These are phyloP conservation scores for Neodontobutis hainanensis DNA, from an alignment of 2,113 vertebrate genomes.

Conservation along the genomic window DNA sequence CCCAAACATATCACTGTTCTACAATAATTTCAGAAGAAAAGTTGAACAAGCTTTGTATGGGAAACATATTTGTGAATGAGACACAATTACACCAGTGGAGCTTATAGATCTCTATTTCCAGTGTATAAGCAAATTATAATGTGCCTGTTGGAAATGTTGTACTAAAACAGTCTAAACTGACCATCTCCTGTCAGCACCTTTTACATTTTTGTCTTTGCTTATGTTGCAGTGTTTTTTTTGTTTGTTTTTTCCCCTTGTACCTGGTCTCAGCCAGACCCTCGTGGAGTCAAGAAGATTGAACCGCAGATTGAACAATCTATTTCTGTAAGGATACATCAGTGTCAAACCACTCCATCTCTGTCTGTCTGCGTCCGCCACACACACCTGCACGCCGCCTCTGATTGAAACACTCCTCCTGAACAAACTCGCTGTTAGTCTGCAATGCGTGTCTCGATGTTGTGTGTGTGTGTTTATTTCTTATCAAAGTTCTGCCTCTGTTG, in stretches of 20 bases:
- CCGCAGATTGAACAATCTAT: slow-evolving; percentile 77
- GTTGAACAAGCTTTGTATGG: too few relatives aligned
- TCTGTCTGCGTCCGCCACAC: slow-evolving; percentile 49
- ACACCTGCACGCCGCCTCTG: slow-evolving; percentile 60
- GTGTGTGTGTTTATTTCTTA: slow-evolving; percentile 1
- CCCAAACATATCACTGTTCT: too few relatives aligned
- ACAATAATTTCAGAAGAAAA: too few relatives aligned
- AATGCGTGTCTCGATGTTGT: not conserved
- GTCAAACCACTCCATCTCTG: slow-evolving; percentile 70
- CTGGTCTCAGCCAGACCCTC: slow-evolving; percentile 62
- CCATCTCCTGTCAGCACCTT: slow-evolving; percentile 24
- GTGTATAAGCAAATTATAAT: too few relatives aligned
- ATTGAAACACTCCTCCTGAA: slow-evolving; percentile 67
- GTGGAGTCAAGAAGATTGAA: slow-evolving; percentile 68
- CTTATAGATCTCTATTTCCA: too few relatives aligned
- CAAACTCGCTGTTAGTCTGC: slow-evolving; percentile 44
- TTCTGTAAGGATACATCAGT: slow-evolving; percentile 77
- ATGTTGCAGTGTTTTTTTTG: slow-evolving; percentile 34
- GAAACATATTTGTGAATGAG: too few relatives aligned
- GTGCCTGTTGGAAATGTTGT: too few relatives aligned
- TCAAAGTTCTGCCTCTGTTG: not conserved
- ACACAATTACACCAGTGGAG: too few relatives aligned
- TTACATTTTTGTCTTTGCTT: slow-evolving; percentile 8
- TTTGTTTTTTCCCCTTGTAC: slow-evolving; percentile 53
- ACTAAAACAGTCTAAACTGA: not conserved